phyloP scores from a whole-genome alignment of 2,888 invertebrate genomes.

The Drosophila meridiana region DNA sequence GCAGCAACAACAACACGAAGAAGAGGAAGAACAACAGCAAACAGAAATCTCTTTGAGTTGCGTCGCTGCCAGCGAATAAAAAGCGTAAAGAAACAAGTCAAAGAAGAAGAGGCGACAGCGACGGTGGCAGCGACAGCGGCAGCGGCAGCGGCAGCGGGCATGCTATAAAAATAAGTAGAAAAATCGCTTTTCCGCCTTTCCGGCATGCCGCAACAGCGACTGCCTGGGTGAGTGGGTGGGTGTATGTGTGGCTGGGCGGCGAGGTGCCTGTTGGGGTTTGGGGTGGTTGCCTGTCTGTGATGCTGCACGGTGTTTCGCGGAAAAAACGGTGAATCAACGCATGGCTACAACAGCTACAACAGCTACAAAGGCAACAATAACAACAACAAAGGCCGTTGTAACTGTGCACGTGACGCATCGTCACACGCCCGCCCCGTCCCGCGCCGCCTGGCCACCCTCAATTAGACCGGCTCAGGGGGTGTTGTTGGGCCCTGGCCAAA shows the following conservation, averaged over 20 bases:
- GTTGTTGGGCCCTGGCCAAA: conserved; percentile 47
- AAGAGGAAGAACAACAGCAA: conserved; percentile 51
- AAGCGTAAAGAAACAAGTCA: conserved; percentile 33
- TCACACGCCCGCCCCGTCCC: conserved; percentile 5
- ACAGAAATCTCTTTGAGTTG: conserved; percentile 67
- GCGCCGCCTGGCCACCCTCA: conserved; percentile 15
- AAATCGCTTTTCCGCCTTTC: conserved; percentile 78
- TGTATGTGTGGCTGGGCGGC: background rate
- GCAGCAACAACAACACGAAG: conserved; percentile 40
- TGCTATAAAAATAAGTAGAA: conserved; percentile 69
- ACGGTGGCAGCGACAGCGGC: background rate
- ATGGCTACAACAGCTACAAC: conserved; percentile 51
- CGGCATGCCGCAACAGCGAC: conserved; percentile 29
- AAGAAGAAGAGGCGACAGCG: conserved; percentile 20
- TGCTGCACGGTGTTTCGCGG: conserved; percentile 72
- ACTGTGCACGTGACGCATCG: conserved; percentile 73
- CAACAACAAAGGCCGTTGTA: conserved; percentile 48
- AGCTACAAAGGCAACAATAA: conserved; percentile 43
- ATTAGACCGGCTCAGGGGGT: conserved; percentile 35
- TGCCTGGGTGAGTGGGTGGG: conserved; percentile 10
- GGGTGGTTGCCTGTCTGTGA: conserved; percentile 41
- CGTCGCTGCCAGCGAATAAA: conserved; percentile 30
- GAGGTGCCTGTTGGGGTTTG: background rate
- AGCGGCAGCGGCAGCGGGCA: conserved; percentile 7
- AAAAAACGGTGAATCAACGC: conserved; percentile 77